These are phyloP conservation scores for Leptatherina wallacei DNA, from an alignment of 2,797 vertebrate species.

Conservation along the genomic window DNA sequence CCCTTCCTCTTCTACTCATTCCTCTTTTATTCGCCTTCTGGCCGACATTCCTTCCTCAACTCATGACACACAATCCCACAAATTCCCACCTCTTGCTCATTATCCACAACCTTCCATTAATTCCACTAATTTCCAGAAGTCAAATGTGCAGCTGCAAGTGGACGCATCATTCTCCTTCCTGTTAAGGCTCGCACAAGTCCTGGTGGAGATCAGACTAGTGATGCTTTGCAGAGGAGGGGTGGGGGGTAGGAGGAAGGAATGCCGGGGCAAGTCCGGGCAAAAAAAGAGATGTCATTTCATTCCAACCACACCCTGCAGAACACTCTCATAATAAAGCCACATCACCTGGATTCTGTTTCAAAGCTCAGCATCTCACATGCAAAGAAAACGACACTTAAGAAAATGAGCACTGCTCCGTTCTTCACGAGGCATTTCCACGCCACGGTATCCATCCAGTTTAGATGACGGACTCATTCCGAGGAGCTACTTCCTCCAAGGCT, in stretches of 20 bases:
- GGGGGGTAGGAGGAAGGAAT: slow-evolving; percentile 63
- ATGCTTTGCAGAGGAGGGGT: slow-evolving; percentile 27
- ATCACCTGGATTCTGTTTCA: neutral
- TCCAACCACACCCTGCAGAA: slow-evolving; percentile 70
- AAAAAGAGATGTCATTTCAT: slow-evolving; percentile 58
- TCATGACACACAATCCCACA: slow-evolving; percentile 69
- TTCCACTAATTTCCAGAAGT: neutral
- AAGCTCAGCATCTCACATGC: neutral
- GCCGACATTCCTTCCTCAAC: slow-evolving; percentile 52
- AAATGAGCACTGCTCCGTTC: neutral
- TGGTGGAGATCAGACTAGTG: slow-evolving; percentile 20
- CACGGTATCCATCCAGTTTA: neutral
- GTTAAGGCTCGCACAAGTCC: slow-evolving; percentile 1
- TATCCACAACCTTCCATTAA: slow-evolving; percentile 15
- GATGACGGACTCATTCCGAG: neutral
- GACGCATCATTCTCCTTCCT: neutral
- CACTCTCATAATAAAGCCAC: neutral
- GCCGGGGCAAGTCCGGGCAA: slow-evolving; percentile 77
- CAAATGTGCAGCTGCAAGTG: slow-evolving; percentile 15
- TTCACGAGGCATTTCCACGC: too few species aligned
- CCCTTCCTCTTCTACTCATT: slow-evolving; percentile 11
- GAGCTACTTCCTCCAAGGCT: neutral
- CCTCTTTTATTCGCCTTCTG: slow-evolving; percentile 21
- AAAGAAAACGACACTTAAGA: neutral
- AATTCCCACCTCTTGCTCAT: slow-evolving; percentile 38